phyloP scores from a whole-genome alignment of 2,113 vertebrate genomes.

The Oenanthe melanoleuca region DNA sequence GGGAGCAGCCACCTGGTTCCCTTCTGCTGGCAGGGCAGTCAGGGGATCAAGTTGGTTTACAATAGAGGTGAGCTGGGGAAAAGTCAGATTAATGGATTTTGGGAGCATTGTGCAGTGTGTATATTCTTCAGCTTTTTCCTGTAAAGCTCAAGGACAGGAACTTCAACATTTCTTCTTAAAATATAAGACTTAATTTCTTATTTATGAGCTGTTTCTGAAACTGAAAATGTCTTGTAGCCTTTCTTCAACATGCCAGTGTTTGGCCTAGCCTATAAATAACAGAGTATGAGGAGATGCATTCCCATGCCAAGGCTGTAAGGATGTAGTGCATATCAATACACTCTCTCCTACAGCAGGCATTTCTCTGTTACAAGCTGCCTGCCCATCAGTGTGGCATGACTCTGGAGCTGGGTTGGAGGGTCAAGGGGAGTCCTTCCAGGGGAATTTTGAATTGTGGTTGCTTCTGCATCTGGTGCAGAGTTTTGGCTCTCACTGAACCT shows the following conservation, averaged over 20 bases:
- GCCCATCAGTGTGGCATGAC: accelerated
- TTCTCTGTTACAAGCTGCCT: neutral
- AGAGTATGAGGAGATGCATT: neutral
- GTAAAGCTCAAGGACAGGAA: conserved; percentile 48
- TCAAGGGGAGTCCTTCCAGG: neutral
- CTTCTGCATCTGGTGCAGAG: neutral
- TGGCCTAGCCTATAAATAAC: conserved; percentile 54
- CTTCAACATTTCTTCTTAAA: conserved; percentile 1
- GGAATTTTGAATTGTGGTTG: neutral
- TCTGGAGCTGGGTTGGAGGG: neutral
- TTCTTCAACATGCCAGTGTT: neutral
- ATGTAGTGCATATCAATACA: neutral
- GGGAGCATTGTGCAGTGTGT: neutral
- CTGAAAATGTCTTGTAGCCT: neutral
- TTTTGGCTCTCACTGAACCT: neutral
- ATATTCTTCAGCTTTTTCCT: conserved; percentile 36
- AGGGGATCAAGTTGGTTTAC: neutral
- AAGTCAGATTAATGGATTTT: neutral
- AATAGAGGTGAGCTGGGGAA: neutral
- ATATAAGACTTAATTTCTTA: conserved; percentile 49
- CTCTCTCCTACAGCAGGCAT: neutral
- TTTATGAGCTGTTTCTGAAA: conserved; percentile 60
- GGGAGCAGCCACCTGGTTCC: neutral
- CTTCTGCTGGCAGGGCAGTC: neutral
- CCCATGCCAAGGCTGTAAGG: conserved; percentile 15